phyloP scores from a whole-genome alignment of 2,113 vertebrate genomes.

The Ctenodactylus gundi region DNA sequence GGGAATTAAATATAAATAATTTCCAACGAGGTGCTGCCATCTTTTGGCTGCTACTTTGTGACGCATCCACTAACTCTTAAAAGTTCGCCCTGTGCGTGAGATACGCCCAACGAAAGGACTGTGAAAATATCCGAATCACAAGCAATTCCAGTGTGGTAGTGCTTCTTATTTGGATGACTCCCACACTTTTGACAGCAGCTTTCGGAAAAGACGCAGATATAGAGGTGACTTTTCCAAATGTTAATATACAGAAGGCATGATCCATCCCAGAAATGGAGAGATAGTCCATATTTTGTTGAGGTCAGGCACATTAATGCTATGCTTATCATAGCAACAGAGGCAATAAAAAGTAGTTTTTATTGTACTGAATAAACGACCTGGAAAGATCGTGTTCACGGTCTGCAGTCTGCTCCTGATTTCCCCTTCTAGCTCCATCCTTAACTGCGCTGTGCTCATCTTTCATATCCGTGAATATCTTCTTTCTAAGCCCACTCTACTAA shows the following conservation, averaged over 20 bases:
- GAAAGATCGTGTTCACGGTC: not conserved
- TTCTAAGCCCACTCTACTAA: not conserved
- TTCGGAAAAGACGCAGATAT: not conserved
- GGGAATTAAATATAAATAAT: constrained; percentile 41
- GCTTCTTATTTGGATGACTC: not conserved
- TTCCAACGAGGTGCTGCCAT: constrained; percentile 82
- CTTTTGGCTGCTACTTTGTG: constrained; percentile 69
- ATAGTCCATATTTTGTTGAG: not conserved
- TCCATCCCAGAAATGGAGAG: constrained; percentile 32
- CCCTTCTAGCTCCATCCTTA: not conserved
- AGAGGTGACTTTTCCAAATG: constrained; percentile 15
- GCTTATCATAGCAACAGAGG: accelerated
- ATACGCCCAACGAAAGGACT: accelerated
- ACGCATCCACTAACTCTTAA: not conserved
- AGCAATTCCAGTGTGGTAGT: not conserved
- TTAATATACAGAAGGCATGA: constrained; percentile 1
- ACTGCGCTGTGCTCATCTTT: not conserved
- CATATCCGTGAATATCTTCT: not conserved
- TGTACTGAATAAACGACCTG: not conserved
- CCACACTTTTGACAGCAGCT: not conserved
- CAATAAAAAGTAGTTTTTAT: not conserved
- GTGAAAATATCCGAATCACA: not conserved
- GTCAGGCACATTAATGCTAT: not conserved
- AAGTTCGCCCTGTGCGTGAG: accelerated
- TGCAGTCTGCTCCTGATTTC: not conserved